Percentiles rank a stretch among this genome's conserved stretches.
These are phyloP conservation scores for Oryctes rhinoceros DNA, from an alignment of 1,140 invertebrate genomes.

Conservation along the genomic window DNA sequence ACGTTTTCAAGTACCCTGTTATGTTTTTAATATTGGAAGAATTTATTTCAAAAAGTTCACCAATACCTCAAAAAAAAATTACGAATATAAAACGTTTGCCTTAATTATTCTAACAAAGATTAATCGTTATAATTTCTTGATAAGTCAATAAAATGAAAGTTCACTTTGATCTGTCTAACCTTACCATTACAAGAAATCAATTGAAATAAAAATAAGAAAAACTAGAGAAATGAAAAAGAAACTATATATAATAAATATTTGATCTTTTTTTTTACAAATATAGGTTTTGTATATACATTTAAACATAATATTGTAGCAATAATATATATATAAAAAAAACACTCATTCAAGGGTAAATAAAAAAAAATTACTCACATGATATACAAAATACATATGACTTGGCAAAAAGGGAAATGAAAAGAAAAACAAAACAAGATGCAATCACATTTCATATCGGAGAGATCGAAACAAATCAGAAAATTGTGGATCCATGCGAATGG, in stretches of 20 bases:
- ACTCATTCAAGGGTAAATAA: background rate
- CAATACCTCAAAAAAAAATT: too few relatives aligned
- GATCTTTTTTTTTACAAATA: background rate
- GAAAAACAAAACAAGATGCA: background rate
- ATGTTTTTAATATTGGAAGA: too few relatives aligned
- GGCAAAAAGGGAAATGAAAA: background rate
- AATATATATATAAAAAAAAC: background rate
- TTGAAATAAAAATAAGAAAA: background rate
- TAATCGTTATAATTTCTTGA: too few relatives aligned
- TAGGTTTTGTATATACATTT: conserved; percentile 4
- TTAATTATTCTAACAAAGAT: too few relatives aligned
- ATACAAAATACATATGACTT: background rate
- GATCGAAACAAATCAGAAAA: background rate
- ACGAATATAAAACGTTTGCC: too few relatives aligned
- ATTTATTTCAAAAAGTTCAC: too few relatives aligned
- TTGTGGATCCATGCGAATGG: background rate
- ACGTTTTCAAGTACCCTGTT: too few relatives aligned
- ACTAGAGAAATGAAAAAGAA: background rate
- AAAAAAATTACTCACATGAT: background rate
- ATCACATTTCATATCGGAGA: conserved; percentile 9
- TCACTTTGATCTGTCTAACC: too few relatives aligned
- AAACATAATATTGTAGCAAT: too few relatives aligned
- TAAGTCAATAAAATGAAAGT: too few relatives aligned
- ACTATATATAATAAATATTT: background rate
- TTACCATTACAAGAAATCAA: too few relatives aligned